Evolutionary conservation across 2,888 invertebrate species (phyloP).

Genomic region (Drosophila testacea): DNA sequence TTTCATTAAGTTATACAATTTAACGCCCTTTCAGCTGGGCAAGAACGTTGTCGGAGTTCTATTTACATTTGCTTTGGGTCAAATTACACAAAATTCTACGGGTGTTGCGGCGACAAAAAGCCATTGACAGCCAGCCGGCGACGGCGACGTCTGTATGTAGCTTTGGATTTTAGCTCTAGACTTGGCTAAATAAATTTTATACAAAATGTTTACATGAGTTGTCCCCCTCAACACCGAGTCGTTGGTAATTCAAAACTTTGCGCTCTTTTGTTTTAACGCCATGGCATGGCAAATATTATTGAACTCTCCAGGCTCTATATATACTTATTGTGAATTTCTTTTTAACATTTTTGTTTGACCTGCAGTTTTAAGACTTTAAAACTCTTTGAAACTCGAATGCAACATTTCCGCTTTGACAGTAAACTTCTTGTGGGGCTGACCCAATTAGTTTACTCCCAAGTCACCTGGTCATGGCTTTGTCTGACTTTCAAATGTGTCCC

Average conservation of each 20-base stretch:
- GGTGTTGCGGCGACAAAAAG: constrained; percentile 78
- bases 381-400: constrained; percentile 30
- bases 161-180: constrained; percentile 26
- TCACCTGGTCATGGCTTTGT: constrained; percentile 43
- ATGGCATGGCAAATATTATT: constrained; percentile 68
- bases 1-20: constrained; percentile 84
- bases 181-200: constrained; percentile 71
- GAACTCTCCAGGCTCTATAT: constrained; percentile 50
- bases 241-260: constrained; percentile 69
- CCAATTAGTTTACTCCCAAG: constrained; percentile 60
- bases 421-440: constrained; percentile 49
- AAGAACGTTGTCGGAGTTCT: constrained; percentile 72
- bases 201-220: constrained; percentile 71
- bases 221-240: constrained; percentile 24
- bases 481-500: constrained; percentile 49
- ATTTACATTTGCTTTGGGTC: constrained; percentile 85
- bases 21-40: constrained; percentile 72
- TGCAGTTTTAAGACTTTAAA: constrained; percentile 31
- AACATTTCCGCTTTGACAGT: constrained; percentile 39
- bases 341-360: background rate
- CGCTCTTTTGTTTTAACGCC: constrained; percentile 62
- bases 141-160: constrained; percentile 32
- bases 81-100: constrained; percentile 83
- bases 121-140: constrained; percentile 72
- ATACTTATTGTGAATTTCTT: background rate